Evolutionary conservation across 1,140 invertebrate species (phyloP), one percentile per base, ranked within the genome.

Genomic region (Drosophila setifemur): DNA sequence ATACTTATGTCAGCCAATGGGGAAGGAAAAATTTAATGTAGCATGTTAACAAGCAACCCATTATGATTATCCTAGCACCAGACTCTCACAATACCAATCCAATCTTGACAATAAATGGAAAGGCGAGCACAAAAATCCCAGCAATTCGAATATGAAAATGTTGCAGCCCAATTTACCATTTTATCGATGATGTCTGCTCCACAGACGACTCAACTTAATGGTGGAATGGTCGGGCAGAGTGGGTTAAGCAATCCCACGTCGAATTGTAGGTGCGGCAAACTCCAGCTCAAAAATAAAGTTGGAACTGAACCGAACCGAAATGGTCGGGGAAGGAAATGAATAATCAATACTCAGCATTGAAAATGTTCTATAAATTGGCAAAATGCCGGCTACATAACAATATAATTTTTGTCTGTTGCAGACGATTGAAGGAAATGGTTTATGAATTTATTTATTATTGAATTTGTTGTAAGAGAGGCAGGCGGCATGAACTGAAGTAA

Each of bases 31-130:
- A 86, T 86, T 86, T 86, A 86, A 86, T 86, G 81, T 86, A 86
- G 75, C 81, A 86, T 86, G 81, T 86, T 86, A 86, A 86, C 81
- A 86, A 86, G 81, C 81, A 75, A 86, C 61, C 81, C 81, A 81
- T 86, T 86, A 86, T 86, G 81, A 86, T 85, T 85, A 72, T 37
- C 61, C 40, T 26, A 14, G 19, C 4, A 9, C 29, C 31, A 4
- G 7, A 8, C 11, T 14, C 63, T 48, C 31, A 72, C 81, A 78
- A 63, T 47, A 19, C 71, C 28, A 82, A 60, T 26, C 63, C 71
- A 81, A 63, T 64, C 21, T 57, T 42, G 66, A 78, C 58, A 70
- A 50, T 31, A 42, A 31, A 23, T 58, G 45, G 33, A 21, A 45
- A 28, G 19, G 18, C 25, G 40, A 55, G 40, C 52, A 67, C 19